These are phyloP conservation scores for Proales similis DNA, from an alignment of 1,140 invertebrate species.

Conservation along the genomic window DNA sequence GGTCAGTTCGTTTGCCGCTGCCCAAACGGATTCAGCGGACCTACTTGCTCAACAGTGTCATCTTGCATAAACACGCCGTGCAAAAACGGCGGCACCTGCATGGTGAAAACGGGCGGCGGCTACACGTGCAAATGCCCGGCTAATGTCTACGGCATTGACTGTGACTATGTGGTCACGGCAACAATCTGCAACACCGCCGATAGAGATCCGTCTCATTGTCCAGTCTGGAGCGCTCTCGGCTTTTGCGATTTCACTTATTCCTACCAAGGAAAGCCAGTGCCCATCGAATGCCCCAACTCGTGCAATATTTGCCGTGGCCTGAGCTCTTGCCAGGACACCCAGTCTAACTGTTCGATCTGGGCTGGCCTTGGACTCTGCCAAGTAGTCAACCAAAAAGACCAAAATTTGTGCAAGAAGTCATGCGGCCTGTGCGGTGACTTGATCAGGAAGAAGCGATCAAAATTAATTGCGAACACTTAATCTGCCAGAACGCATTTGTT, in stretches of 20 bases:
- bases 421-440: conserved; percentile 23
- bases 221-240: conserved; percentile 14
- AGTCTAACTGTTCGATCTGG: conserved; percentile 7
- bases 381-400: background rate
- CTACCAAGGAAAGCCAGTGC: conserved; percentile 9
- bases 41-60: background rate
- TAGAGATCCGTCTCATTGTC: background rate
- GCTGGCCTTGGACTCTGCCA: conserved; percentile 1
- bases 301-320: background rate
- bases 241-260: conserved; percentile 19
- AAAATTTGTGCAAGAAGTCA: conserved; percentile 27
- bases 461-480: background rate
- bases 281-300: conserved; percentile 28
- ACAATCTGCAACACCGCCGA: background rate
- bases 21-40: conserved; percentile 1
- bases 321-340: conserved; percentile 7
- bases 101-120: background rate
- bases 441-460: conserved; percentile 6
- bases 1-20: conserved; percentile 18
- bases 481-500: no score
- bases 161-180: conserved; percentile 13
- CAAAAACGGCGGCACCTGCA: conserved; percentile 27
- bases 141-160: conserved; percentile 32
- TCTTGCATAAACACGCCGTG: background rate
- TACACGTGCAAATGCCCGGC: conserved; percentile 17